Conservation (phyloP, 2,888 invertebrate genomes). For the Carcina quercana region DNA sequence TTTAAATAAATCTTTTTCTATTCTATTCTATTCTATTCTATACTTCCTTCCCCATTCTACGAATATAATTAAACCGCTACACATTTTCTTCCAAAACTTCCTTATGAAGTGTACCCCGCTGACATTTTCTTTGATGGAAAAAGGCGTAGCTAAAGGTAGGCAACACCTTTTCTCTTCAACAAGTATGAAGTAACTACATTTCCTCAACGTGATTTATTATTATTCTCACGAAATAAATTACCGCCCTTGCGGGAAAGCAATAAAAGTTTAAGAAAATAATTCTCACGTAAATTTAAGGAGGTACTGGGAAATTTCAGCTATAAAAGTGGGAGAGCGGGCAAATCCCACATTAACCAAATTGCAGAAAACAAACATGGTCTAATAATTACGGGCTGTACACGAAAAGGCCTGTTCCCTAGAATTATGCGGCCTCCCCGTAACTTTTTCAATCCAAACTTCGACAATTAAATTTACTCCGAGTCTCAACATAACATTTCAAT, state of each 20-base stretch:
- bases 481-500: slow-evolving; percentile 62
- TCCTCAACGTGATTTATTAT: slow-evolving; percentile 6
- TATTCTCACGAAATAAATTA: slow-evolving; percentile 6
- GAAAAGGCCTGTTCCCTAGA: slow-evolving; percentile 46
- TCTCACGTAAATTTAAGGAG: slow-evolving; percentile 43
- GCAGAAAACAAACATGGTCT: slow-evolving; percentile 63
- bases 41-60: too few relatives aligned
- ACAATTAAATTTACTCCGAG: slow-evolving; percentile 67
- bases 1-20: too few relatives aligned
- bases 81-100: too few relatives aligned
- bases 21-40: too few relatives aligned
- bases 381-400: slow-evolving; percentile 52
- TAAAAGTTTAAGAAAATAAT: slow-evolving; percentile 47
- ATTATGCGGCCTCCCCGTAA: slow-evolving; percentile 56
- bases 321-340: slow-evolving; percentile 38
- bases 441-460: slow-evolving; percentile 71
- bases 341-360: slow-evolving; percentile 59
- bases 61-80: too few relatives aligned
- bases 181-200: too few relatives aligned
- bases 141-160: too few relatives aligned
- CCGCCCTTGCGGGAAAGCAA: slow-evolving; percentile 21
- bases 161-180: too few relatives aligned
- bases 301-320: slow-evolving; percentile 40
- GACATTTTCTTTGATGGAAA: too few relatives aligned
- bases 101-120: too few relatives aligned